Evolutionary conservation across 2,113 vertebrate species (phyloP).

Genomic region (Phylloscopus trochiloides): DNA sequence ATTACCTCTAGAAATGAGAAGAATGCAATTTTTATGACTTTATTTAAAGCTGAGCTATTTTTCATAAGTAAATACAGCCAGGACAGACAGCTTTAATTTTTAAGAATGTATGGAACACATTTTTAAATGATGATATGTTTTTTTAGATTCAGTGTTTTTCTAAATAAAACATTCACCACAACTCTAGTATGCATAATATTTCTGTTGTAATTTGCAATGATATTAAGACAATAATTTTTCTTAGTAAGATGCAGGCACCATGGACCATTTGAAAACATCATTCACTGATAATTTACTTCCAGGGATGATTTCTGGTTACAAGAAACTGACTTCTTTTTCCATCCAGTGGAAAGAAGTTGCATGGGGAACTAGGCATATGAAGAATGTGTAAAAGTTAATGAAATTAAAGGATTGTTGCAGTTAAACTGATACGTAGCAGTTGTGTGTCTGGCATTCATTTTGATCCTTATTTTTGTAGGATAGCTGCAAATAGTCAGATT

Average conservation of each 20-base stretch:
- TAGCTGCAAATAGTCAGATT: not conserved
- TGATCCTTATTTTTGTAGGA: not conserved
- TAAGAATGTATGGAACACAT: slow-evolving; percentile 55
- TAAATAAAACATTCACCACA: slow-evolving; percentile 43
- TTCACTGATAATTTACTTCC: slow-evolving; percentile 3
- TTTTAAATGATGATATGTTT: slow-evolving; percentile 49
- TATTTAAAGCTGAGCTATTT: slow-evolving; percentile 72
- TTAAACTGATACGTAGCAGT: not conserved
- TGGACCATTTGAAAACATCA: not conserved
- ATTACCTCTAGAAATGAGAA: slow-evolving; percentile 74
- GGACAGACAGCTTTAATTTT: slow-evolving; percentile 69
- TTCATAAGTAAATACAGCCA: slow-evolving; percentile 62
- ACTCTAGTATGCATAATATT: not conserved
- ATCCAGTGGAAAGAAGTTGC: not conserved
- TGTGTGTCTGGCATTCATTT: not conserved
- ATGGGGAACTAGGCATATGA: not conserved
- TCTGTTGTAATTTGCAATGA: slow-evolving; percentile 37
- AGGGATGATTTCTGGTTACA: not conserved
- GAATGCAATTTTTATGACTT: slow-evolving; percentile 76
- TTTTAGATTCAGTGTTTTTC: slow-evolving; percentile 54
- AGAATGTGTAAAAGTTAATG: not conserved
- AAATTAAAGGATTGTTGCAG: not conserved
- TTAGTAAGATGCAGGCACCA: not conserved
- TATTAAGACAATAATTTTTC: slow-evolving; percentile 33
- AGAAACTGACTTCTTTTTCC: not conserved